A percentile compares a stretch with the other conserved stretches of the same genome.
These are phyloP conservation scores for Smittia aterrima DNA, from an alignment of 2,888 invertebrate species.

Conservation along the genomic window DNA sequence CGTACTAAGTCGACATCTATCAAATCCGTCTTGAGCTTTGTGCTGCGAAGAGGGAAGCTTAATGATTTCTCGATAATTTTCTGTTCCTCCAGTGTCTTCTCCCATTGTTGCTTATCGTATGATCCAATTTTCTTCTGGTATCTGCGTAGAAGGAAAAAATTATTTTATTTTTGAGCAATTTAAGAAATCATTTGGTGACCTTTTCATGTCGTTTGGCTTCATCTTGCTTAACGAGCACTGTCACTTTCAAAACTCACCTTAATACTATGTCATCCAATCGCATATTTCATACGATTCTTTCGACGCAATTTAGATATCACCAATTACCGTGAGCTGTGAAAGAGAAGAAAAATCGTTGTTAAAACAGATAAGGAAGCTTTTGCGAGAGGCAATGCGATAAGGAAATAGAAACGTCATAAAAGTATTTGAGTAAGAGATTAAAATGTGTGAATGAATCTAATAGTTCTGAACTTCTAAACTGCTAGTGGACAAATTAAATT, in stretches of 20 bases:
- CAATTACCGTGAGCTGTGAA: conserved; percentile 16
- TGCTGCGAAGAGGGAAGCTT: conserved; percentile 74
- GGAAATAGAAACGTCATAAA: not conserved
- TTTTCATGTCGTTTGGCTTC: not conserved
- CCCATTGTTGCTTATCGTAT: conserved; percentile 97
- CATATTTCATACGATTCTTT: conserved; percentile 46
- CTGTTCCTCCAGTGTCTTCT: conserved; percentile 91
- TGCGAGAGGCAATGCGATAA: not conserved
- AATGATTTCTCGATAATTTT: conserved; percentile 82
- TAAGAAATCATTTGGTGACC: not conserved
- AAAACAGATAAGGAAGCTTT: not conserved
- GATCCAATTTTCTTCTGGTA: conserved; percentile 95
- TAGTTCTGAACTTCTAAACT: no score
- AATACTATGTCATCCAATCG: conserved; percentile 55
- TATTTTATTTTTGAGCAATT: conserved; percentile 12
- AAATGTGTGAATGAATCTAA: no score
- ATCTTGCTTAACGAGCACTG: not conserved
- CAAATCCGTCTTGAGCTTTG: conserved; percentile 82
- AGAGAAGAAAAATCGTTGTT: not conserved
- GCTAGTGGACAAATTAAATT: no score
- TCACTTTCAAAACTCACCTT: conserved; percentile 48
- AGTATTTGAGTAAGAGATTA: no score
- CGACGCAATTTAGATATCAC: conserved; percentile 21
- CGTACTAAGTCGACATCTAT: conserved; percentile 95
- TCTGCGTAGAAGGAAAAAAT: conserved; percentile 57